Evolutionary conservation across 92 coral and sea anemone genomes (phyloP).

Genomic region (Phenganax marumi): DNA sequence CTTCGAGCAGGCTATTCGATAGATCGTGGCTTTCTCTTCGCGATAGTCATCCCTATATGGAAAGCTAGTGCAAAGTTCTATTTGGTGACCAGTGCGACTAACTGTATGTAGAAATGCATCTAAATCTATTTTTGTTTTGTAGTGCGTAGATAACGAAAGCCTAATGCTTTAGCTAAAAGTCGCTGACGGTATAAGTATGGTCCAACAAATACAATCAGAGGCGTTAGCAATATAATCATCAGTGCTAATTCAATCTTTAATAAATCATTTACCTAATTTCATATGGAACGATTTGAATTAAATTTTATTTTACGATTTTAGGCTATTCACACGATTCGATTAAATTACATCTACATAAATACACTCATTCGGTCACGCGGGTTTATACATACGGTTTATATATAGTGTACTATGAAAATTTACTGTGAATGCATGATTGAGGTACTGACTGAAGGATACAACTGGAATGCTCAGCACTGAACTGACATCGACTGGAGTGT

Average conservation of each 20-base stretch:
- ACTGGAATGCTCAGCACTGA: neutral
- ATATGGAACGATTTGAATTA: neutral
- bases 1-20: no score
- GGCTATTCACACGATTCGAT: conserved; percentile 9
- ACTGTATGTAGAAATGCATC: no score
- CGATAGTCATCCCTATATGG: no score
- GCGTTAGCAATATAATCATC: neutral
- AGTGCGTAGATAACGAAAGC: no score
- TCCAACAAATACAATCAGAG: neutral
- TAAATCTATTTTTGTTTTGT: no score
- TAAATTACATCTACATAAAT: neutral
- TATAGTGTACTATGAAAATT: neutral
- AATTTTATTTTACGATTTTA: neutral
- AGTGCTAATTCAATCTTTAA: neutral
- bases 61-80: no score
- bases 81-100: no score
- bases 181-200: neutral
- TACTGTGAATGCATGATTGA: conserved; percentile 1
- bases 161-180: neutral
- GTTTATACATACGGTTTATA: neutral
- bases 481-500: no score
- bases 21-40: no score
- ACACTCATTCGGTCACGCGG: no score
- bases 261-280: neutral
- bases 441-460: neutral